Base-by-base conservation (phyloP, 2,888 invertebrate species). In the Epistrophella euchroma region DNA sequence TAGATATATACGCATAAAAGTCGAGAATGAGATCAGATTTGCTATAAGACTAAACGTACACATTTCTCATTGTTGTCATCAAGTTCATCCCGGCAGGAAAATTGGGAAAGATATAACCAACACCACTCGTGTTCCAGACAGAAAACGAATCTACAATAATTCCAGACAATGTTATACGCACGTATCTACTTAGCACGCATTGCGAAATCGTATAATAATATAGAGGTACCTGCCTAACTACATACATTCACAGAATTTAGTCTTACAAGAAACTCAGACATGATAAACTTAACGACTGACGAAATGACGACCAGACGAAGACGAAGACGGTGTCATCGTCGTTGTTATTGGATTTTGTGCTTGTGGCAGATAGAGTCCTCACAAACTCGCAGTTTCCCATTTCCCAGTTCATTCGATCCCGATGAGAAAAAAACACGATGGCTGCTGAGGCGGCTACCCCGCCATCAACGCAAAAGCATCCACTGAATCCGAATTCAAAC, bases 341-440 rank as follows among this genome's bases (percentile, higher is more conserved):
- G 47, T 73, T 45, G 28, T 50, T 32, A 32, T 32, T 32, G 32
- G n/a, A n/a, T n/a, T n/a, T n/a, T n/a, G n/a, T n/a, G n/a, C n/a
- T n/a, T 47, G 77, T 60, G 11, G 47, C 47, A 50, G 22, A 50
- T 50, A 66, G 10, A 66, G 66, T 66, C 47, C 66, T 68, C 81
- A 77, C 86, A 86, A 86, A 86, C 86, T 70, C 35, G n/a, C n/a
- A 76, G 80, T 85, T 85, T 80, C 28, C 75, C 72, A 72, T 76
- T 73, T 73, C 50, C 85, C 64, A 47, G 73, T 55, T 81, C 71
- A 86, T 76, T 68, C 68, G 76, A 78, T 86, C 73, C 60, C 56
- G 45, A 55, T 68, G 80, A 47, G 72, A 80, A 80, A 75, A 75
- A 43, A 56, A 64, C 60, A 68, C 47, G 50, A 52, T 15, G 13